These are phyloP conservation scores for Dipodomys ordii DNA, from an alignment of 2,113 vertebrate genomes.

Conservation along the genomic window DNA sequence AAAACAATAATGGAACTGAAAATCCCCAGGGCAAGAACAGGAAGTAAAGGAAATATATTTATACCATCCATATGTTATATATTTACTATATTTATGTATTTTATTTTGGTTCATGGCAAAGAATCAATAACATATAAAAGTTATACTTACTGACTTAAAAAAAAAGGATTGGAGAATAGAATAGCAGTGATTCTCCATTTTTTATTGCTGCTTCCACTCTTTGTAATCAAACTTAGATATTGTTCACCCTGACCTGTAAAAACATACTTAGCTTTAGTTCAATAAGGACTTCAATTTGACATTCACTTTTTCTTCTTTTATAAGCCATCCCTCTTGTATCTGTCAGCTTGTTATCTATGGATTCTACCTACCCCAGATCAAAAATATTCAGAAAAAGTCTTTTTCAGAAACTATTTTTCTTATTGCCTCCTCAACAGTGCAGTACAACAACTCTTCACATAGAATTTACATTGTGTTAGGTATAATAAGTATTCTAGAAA, in stretches of 20 bases:
- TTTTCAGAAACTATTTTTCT: background rate
- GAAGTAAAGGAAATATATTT: background rate
- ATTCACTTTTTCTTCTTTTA: background rate
- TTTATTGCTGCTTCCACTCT: background rate
- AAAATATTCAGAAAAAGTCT: background rate
- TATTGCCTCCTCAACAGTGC: background rate
- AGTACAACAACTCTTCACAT: background rate
- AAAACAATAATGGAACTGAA: background rate
- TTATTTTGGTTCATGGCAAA: background rate
- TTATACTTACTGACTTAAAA: background rate
- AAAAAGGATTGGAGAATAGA: slow-evolving; percentile 17
- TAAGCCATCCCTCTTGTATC: background rate
- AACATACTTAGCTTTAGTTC: background rate
- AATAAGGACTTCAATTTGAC: background rate
- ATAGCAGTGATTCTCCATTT: background rate
- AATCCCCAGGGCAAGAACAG: background rate
- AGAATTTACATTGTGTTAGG: background rate
- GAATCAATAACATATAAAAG: background rate
- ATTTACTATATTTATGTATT: too few relatives aligned
- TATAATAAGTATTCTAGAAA: background rate
- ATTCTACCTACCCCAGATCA: background rate
- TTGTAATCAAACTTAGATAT: background rate
- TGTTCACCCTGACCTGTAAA: background rate
- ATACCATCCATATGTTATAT: too few relatives aligned
- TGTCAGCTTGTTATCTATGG: background rate